Conservation (phyloP, 2,113 vertebrate species). For the Ceyx melanurus region DNA sequence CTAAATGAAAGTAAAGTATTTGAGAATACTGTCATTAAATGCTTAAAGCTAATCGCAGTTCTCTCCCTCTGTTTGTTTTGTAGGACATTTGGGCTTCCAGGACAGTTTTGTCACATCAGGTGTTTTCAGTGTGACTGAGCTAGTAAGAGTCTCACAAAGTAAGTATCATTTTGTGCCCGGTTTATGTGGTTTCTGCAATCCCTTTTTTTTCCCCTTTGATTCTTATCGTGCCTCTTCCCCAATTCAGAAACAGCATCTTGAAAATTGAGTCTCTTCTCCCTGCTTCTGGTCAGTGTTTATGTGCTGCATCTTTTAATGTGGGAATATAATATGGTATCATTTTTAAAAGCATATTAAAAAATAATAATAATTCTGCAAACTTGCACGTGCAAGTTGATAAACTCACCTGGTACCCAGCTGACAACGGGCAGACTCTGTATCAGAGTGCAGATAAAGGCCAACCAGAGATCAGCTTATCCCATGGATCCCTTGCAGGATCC, state of each 20-base stretch:
- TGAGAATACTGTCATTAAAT: conserved; percentile 60
- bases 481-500: not conserved
- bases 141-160: conserved; percentile 98
- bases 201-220: not conserved
- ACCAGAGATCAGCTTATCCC: not conserved
- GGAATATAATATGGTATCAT: not conserved
- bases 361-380: not conserved
- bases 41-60: conserved; percentile 55
- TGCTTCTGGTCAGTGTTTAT: not conserved
- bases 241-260: not conserved
- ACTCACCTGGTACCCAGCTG: not conserved
- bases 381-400: not conserved
- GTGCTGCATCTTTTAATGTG: not conserved
- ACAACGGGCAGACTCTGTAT: not conserved
- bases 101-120: conserved; percentile 99
- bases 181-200: conserved; percentile 29
- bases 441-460: not conserved
- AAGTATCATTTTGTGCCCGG: conserved; percentile 74
- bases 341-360: not conserved
- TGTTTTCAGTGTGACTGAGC: conserved; percentile 96
- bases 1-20: conserved; percentile 64
- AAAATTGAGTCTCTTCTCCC: not conserved
- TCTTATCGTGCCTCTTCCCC: not conserved
- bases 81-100: conserved; percentile 99
- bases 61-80: conserved; percentile 74